Evolutionary conservation across 1,140 invertebrate genomes (phyloP), one percentile per base, ranked within the genome.

Genomic region (Bombus sylvicola): DNA sequence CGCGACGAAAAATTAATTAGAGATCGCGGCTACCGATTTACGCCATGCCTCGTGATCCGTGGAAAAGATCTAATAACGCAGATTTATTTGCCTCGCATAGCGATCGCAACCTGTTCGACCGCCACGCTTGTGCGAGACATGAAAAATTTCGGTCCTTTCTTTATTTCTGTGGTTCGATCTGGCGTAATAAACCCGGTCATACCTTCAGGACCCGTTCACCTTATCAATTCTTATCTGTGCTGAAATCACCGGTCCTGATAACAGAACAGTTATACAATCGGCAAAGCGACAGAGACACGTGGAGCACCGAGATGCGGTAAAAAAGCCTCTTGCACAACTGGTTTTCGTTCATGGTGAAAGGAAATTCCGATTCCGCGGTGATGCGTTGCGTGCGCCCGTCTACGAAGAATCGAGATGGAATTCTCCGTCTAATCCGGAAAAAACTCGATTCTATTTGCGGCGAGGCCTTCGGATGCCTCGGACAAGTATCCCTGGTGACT

Each of bases 331-430:
- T 75, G 88, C 80, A 76, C 75, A 86, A 90, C 87, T 82, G 89
- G 90, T 90, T 90, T 79, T 83, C 89, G 66, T 90, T 53, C 75
- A 80, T 31, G 79, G 87, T 87, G 90, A 91, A 89, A 91, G 89
- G 90, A 91, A 90, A 91, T 89, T 87, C 89, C 87, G 31, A 88
- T 90, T 90, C 83, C 84, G 78, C 84, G 84, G 75, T 76, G 88
- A 87, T 87, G 77, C 85, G 85, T 88, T 83, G 87, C 88, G 64
- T 37, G 43, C 57, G 68, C 77, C 83, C 72, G 72, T 80, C 73
- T 78, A 78, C 74, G 77, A 87, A 74, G 64, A 86, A 89, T 89
- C 81, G 76, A 78, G 74, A 84, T 87, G 76, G 69, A 69, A 84
- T 69, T 81, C 34, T 34, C 15, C 64, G 69, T 87, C 59, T 83